phyloP scores from a whole-genome alignment of 2,888 invertebrate species.

The Acronicta psi region DNA sequence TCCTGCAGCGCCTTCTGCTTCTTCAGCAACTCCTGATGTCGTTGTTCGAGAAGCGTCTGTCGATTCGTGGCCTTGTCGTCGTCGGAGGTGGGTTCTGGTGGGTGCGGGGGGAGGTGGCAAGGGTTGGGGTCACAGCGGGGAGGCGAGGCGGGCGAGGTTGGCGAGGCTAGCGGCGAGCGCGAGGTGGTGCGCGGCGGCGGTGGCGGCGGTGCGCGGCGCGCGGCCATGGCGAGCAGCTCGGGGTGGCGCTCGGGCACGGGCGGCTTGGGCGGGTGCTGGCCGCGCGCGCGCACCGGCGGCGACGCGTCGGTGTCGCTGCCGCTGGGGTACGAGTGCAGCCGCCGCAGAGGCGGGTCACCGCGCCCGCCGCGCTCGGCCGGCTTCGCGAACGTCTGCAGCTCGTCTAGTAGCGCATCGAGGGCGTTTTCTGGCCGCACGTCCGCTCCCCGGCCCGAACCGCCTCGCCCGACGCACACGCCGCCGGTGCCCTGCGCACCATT shows the following conservation, averaged over 20 bases:
- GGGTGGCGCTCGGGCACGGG: conserved; percentile 95
- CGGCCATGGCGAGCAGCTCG: conserved; percentile 92
- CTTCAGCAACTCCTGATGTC: conserved; percentile 96
- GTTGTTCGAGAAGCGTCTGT: conserved; percentile 94
- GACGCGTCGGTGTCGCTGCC: conserved; percentile 95
- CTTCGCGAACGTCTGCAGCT: conserved; percentile 96
- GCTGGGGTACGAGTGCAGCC: conserved; percentile 95
- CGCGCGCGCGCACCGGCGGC: conserved; percentile 91
- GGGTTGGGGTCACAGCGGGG: conserved; percentile 83
- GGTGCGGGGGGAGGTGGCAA: conserved; percentile 26
- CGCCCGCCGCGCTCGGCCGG: conserved; percentile 82
- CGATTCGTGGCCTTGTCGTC: conserved; percentile 78
- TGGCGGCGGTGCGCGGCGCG: conserved; percentile 94
- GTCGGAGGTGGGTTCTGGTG: conserved; percentile 77
- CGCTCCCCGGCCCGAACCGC: conserved; percentile 68
- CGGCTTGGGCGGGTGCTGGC: conserved; percentile 91
- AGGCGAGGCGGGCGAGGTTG: conserved; percentile 92
- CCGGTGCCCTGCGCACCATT: conserved; percentile 83
- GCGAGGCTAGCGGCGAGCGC: conserved; percentile 95
- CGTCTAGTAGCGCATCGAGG: conserved; percentile 98
- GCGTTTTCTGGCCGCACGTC: conserved; percentile 95
- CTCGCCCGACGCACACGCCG: conserved; percentile 75
- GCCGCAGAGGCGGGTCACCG: conserved; percentile 90
- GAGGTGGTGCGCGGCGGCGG: conserved; percentile 97
- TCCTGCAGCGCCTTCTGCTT: conserved; percentile 97